Base-by-base conservation (phyloP, 1,140 invertebrate species). In the Mya arenaria region DNA sequence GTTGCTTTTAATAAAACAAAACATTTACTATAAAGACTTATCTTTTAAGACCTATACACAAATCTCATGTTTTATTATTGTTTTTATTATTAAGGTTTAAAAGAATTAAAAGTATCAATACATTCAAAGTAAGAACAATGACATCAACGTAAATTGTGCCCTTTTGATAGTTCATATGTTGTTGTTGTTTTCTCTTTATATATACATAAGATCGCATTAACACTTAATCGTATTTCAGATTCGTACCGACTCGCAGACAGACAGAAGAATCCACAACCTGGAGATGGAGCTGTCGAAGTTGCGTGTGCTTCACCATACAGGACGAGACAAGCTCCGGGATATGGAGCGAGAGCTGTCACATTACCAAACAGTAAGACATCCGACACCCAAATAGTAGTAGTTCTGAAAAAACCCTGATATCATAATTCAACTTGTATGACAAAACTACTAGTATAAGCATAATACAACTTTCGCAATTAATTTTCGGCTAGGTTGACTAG, bases 261-360 rank as follows among this genome's bases (percentile, higher is more conserved):
- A 80, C 52, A 80, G 77, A 71, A 65, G 77, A 19, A 80, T 80
- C n/a, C 77, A 80, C 25, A 80, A 80, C 23, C 44, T 80, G 23
- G 77, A 80, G 41, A 80, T 66, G 0, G 77, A 80, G 58, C 55
- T 80, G 6, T 66, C 62, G 44, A 80, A 80, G 62, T 36, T 80
- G 52, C 30, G 77, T 34, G 15, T 71, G 1, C 32, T 80, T 8
- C 77, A 80, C 36, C 69, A 80, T 55, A 34, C 25, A n/a, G 77
- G 77, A 8, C 69, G 71, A 41, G 77, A 80, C 15, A 34, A 52
- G 25, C 55, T 71, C 8, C 30, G 77, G 30, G 48, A 58, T 15
- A 23, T 80, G 25, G 55, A 80, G 62, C 36, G 65, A 28, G 77
- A 80, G 30, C 56, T 80, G 32, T 48, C 48, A 2, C 52, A 80